A percentile compares a stretch with the other conserved stretches of the same genome.
These are phyloP conservation scores for Dascyllus trimaculatus DNA, from an alignment of 2,113 vertebrate species.

Conservation along the genomic window DNA sequence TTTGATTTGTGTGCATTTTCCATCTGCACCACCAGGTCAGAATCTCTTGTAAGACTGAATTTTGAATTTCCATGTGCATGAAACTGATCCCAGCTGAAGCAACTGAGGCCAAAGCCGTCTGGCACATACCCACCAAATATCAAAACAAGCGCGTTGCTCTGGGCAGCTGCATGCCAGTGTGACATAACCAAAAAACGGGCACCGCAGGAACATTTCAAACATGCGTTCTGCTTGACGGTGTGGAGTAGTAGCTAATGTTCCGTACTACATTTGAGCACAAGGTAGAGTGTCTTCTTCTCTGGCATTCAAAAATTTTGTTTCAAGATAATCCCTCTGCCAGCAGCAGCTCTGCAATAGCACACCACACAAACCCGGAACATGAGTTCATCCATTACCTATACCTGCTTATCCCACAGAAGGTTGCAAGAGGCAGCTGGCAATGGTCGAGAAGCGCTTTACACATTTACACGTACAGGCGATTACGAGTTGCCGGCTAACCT, in stretches of 20 bases:
- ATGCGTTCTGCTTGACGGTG: neutral
- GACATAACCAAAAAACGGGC: neutral
- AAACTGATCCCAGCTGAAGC: slow-evolving; percentile 1
- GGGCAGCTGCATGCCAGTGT: slow-evolving; percentile 7
- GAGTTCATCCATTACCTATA: neutral
- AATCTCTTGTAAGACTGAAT: neutral
- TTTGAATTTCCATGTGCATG: neutral
- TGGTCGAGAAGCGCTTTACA: neutral
- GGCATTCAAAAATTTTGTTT: neutral
- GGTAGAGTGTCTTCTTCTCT: neutral
- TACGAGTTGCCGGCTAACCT: neutral
- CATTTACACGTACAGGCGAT: neutral
- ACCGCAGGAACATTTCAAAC: neutral
- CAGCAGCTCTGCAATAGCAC: neutral
- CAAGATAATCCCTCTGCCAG: neutral
- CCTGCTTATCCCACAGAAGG: neutral
- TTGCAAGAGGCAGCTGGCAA: neutral
- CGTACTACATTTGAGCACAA: neutral
- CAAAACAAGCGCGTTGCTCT: neutral
- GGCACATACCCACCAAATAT: slow-evolving; percentile 1
- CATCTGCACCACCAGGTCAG: neutral
- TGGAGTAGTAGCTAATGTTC: neutral
- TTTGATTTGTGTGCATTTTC: neutral
- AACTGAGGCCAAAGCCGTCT: slow-evolving; percentile 17
- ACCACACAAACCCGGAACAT: neutral